Percentiles rank a stretch among this genome's conserved stretches.
phyloP scores from a whole-genome alignment of 2,797 vertebrate species.

The Lemur catta region DNA sequence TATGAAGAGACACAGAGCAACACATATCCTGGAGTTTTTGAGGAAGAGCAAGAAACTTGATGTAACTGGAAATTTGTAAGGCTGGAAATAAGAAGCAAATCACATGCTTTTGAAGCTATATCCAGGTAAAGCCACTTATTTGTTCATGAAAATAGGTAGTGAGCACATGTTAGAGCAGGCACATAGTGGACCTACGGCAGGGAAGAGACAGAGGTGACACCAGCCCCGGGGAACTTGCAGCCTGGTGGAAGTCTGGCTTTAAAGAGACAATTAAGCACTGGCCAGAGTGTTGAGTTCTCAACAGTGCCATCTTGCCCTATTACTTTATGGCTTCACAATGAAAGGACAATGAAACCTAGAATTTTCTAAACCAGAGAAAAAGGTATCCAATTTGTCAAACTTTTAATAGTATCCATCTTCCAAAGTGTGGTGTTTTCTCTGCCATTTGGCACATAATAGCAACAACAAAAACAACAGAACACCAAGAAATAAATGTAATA shows the following conservation, averaged over 20 bases:
- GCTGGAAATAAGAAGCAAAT: not conserved
- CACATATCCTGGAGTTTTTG: not conserved
- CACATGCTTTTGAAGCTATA: not conserved
- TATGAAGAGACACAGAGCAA: not conserved
- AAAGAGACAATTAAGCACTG: not conserved
- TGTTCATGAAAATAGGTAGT: not conserved
- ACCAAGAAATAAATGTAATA: not conserved
- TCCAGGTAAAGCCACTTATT: not conserved
- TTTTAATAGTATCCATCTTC: not conserved
- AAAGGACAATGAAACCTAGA: not conserved
- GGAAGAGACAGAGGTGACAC: not conserved
- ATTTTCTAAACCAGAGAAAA: not conserved
- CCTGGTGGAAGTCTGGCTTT: not conserved
- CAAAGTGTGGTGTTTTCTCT: not conserved
- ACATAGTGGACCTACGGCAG: not conserved
- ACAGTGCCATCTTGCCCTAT: not conserved
- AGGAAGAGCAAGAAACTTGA: not conserved
- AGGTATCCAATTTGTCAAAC: not conserved
- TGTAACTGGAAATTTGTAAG: not conserved
- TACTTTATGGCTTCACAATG: not conserved
- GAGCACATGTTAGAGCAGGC: not conserved
- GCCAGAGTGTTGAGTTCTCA: not conserved
- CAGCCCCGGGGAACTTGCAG: fast-evolving
- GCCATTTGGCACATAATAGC: not conserved
- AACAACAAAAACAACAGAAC: not conserved